phyloP scores from a whole-genome alignment of 1,140 invertebrate genomes.

The Achroia grisella region DNA sequence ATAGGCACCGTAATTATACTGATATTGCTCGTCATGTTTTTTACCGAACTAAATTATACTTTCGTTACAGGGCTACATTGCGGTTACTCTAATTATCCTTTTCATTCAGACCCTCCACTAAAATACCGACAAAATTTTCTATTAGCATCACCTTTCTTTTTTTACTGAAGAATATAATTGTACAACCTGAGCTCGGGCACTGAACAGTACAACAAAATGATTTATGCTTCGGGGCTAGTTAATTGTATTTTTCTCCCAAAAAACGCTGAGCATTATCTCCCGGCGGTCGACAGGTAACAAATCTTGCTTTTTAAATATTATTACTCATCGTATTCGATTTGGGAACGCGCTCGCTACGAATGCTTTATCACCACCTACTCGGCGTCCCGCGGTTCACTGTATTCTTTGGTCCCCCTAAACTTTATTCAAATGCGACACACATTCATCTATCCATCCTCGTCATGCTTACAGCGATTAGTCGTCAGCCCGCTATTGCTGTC shows the following conservation, averaged over 20 bases:
- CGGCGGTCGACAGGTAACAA: constrained; percentile 66
- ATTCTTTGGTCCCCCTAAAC: constrained; percentile 64
- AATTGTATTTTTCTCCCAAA: constrained; percentile 66
- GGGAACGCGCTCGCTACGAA: constrained; percentile 61
- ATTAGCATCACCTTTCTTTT: constrained; percentile 40
- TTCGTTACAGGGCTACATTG: constrained; percentile 4
- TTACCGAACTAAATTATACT: neutral
- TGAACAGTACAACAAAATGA: constrained; percentile 46
- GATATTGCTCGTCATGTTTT: no score
- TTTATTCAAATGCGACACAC: constrained; percentile 65
- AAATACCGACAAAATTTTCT: constrained; percentile 35
- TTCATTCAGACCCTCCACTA: constrained; percentile 25
- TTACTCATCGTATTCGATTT: constrained; percentile 72
- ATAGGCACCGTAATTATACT: no score
- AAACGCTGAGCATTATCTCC: constrained; percentile 58
- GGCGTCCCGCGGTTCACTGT: constrained; percentile 61
- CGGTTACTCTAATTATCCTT: constrained; percentile 35
- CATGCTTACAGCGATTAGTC: constrained; percentile 37
- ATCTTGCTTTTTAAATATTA: constrained; percentile 72
- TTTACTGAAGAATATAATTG: constrained; percentile 45
- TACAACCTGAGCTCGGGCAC: constrained; percentile 48
- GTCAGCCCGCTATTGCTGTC: constrained; percentile 44
- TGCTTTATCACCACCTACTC: constrained; percentile 71
- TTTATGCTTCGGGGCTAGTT: constrained; percentile 51
- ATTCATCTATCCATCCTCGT: constrained; percentile 54